Conservation (phyloP, 2,888 invertebrate genomes). For the Crioceris asparagi region DNA sequence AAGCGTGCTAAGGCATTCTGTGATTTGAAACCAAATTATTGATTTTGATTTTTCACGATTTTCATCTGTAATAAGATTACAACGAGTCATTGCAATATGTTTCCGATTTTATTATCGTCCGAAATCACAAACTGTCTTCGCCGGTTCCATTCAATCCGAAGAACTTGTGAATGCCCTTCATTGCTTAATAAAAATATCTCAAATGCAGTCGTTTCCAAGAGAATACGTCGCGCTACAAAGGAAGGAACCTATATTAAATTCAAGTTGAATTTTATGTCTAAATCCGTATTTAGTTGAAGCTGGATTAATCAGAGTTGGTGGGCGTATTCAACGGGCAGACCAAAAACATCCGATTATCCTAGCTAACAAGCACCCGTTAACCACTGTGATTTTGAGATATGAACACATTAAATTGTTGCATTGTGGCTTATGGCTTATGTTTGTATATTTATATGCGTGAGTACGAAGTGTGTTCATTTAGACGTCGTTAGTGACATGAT, state of each 20-base stretch:
- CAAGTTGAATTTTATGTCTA: constrained; percentile 2
- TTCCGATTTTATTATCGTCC: no score
- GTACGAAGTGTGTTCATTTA: not conserved
- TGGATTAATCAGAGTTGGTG: constrained; percentile 4
- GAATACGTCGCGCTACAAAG: constrained; percentile 1
- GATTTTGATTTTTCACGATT: no score
- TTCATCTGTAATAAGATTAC: no score
- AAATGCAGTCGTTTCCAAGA: not conserved
- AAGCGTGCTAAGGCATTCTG: not conserved
- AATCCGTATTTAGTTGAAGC: constrained; percentile 3
- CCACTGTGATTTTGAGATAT: not conserved
- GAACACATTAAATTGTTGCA: constrained; percentile 1
- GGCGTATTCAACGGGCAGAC: not conserved
- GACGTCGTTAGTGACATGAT: constrained; percentile 1
- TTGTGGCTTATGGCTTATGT: not conserved
- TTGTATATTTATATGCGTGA: constrained; percentile 1
- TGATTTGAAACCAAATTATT: no score
- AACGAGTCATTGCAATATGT: no score
- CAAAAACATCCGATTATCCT: constrained; percentile 2
- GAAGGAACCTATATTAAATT: not conserved
- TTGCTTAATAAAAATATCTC: not conserved
- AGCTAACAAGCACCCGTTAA: not conserved
- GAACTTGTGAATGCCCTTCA: not conserved
- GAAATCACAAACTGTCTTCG: no score
- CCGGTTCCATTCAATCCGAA: not conserved